Base-by-base conservation (phyloP, 30 jellyfish, hydroid and myxozoan genomes). In the Aurelia aurita region DNA sequence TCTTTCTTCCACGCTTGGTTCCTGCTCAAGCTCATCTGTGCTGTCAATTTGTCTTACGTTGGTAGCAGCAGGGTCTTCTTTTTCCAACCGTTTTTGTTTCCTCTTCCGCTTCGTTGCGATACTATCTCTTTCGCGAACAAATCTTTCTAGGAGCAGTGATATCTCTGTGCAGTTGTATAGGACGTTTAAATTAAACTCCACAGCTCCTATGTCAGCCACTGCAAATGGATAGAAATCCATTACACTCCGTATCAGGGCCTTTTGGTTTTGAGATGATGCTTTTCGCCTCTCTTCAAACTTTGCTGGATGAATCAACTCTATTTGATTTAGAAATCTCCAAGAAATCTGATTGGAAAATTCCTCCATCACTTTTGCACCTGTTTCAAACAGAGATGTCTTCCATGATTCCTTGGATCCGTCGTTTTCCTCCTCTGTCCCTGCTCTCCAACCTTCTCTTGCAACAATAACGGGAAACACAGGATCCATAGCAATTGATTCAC, bases 361-460 rank as follows among this genome's bases (percentile, higher is more conserved):
- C 25, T 20, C 9, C 54, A 15, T 63, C 11, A 21, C 18, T 2
- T 2, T 0, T 35, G 47, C 13, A 35, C 13, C 47, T 3, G 12
- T 35, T 35, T 35, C 47, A 35, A 35, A 35, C 13, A 35, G 47
- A 35, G 47, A 35, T 6, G 9, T 6, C 47, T 35, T 11, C 47
- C 47, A 35, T 5, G 47, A 35, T 35, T 35, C 10, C 10, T 35
- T 35, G 47, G 47, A 35, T 35, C 47, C 9, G 12, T 35, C 47
- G 47, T 35, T 35, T 35, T 35, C 47, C 47, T 35, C 13, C 10
- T 35, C 47, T 13, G 7, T 35, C 13, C 32, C 39, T 39, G 80
- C 53, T 29, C 73, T 73, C 86, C 86, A 73, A 18, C 86, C 86
- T 25, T 25, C 39, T 73, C 86, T 46, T 34, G 32, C 55, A 16